Base-by-base conservation (phyloP, 2,113 vertebrate species). In the Dicerorhinus sumatrensis region DNA sequence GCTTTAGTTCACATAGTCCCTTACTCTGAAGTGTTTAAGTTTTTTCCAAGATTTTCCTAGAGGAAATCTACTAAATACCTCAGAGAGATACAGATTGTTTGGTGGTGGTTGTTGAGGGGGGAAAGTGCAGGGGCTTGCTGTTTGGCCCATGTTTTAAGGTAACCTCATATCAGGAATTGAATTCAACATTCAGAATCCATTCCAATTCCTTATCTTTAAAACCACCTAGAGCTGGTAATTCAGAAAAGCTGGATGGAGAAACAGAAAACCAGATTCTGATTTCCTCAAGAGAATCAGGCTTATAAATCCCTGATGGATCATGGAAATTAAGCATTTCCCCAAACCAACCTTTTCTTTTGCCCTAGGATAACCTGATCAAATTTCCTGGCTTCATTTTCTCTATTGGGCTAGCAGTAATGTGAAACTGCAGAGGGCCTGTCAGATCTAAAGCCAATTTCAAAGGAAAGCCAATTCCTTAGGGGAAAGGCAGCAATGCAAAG, bases 361-460 rank as follows among this genome's bases (percentile, higher is more conserved):
- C 92, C 89, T 81, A 97, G 96, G 73, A 91, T 93, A 98, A 97
- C 77, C 56, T 29, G 8, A 0, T 10, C 33, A 16, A 72, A 80
- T 86, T 97, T 97, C 94, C 73, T 60, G 72, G 89, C 62, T 96
- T 91, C 85, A 76, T 97, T 97, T 97, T 88, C 46, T 98, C 98
- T 97, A 25, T 83, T 97, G 94, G 89, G 58, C 86, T 77, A 33
- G 39, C 82, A 48, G 85, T 96, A 95, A 97, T 95, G 92, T 91
- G 97, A 98, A 96, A 95, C 94, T 79, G 63, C 93, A 51, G 90
- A 94, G 36, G 51, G n/a, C 46, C 93, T 96, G 96, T 51, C 95
- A 85, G 81, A 86, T 96, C 89, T 90, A 39, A 84, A 98, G 85
- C 8, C 14, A 91, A 42, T 92, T 98, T 96, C 97, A 96, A 20